These are phyloP conservation scores for Ursus arctos DNA, from an alignment of 2,113 vertebrate species.

Conservation along the genomic window DNA sequence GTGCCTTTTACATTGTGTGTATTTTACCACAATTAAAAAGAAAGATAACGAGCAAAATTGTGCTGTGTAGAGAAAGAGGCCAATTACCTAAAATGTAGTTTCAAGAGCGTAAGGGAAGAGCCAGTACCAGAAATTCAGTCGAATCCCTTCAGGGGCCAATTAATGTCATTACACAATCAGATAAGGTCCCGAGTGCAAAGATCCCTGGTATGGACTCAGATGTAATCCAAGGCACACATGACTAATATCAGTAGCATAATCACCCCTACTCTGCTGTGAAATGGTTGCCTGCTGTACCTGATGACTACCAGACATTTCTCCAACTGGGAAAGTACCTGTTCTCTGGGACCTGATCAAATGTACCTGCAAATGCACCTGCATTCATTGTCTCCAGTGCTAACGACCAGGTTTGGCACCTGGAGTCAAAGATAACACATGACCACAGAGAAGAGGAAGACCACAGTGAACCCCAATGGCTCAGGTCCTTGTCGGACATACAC, in stretches of 20 bases:
- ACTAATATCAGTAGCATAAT: background rate
- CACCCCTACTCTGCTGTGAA: background rate
- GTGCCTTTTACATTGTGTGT: background rate
- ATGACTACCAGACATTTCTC: background rate
- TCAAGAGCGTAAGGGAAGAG: background rate
- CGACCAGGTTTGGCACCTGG: background rate
- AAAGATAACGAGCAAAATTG: constrained; percentile 12
- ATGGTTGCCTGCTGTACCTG: background rate
- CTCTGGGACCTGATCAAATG: background rate
- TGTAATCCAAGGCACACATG: background rate
- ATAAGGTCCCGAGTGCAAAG: background rate
- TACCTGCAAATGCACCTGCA: background rate
- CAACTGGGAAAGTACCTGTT: background rate
- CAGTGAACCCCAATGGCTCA: background rate
- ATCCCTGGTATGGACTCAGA: background rate
- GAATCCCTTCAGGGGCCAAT: background rate
- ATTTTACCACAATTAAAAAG: constrained; percentile 21
- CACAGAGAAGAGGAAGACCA: background rate
- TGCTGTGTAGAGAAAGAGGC: background rate
- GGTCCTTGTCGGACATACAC: background rate
- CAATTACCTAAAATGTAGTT: background rate
- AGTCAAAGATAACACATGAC: background rate
- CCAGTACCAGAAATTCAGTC: background rate
- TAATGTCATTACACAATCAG: background rate
- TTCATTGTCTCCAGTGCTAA: background rate